phyloP scores from a whole-genome alignment of 1,140 invertebrate species.

The Drosophila seguyi region DNA sequence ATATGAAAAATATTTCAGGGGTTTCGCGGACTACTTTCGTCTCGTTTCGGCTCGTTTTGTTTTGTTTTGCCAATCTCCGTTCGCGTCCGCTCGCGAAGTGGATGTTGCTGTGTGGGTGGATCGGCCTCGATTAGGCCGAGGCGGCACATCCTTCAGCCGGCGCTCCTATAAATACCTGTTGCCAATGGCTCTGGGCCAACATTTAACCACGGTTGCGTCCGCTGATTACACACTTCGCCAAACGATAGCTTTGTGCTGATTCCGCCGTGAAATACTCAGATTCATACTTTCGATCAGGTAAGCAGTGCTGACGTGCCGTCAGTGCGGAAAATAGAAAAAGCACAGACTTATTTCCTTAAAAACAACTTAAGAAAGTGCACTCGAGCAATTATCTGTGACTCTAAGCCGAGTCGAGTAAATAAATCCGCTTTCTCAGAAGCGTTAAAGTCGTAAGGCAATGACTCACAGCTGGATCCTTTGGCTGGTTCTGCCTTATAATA shows the following conservation, averaged over 20 bases:
- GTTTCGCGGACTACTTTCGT: slow-evolving; percentile 48
- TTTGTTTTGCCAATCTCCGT: slow-evolving; percentile 20
- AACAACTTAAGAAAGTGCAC: slow-evolving; percentile 11
- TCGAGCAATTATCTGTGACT: slow-evolving; percentile 2
- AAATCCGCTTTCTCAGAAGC: slow-evolving; percentile 26
- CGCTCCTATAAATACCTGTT: slow-evolving; percentile 60
- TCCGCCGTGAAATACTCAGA: slow-evolving; percentile 43
- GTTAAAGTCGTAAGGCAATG: slow-evolving; percentile 1
- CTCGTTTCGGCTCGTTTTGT: slow-evolving; percentile 20
- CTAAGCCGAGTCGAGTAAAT: not conserved
- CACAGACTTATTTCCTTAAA: slow-evolving; percentile 11
- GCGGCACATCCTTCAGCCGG: slow-evolving; percentile 30
- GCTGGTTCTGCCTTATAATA: slow-evolving; percentile 8
- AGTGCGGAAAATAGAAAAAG: not conserved
- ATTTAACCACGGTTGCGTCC: slow-evolving; percentile 42
- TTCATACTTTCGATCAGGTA: slow-evolving; percentile 24
- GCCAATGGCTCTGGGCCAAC: slow-evolving; percentile 39
- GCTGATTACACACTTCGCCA: slow-evolving; percentile 34
- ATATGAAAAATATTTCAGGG: slow-evolving; percentile 79
- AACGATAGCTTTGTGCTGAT: slow-evolving; percentile 8
- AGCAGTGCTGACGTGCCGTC: slow-evolving; percentile 1
- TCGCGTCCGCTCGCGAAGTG: slow-evolving; percentile 17
- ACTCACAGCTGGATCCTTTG: slow-evolving; percentile 35
- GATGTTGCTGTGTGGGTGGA: slow-evolving; percentile 12
- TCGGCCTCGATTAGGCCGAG: slow-evolving; percentile 16